Evolutionary conservation across 2,888 invertebrate species (phyloP).

Genomic region (Clostera curtula): DNA sequence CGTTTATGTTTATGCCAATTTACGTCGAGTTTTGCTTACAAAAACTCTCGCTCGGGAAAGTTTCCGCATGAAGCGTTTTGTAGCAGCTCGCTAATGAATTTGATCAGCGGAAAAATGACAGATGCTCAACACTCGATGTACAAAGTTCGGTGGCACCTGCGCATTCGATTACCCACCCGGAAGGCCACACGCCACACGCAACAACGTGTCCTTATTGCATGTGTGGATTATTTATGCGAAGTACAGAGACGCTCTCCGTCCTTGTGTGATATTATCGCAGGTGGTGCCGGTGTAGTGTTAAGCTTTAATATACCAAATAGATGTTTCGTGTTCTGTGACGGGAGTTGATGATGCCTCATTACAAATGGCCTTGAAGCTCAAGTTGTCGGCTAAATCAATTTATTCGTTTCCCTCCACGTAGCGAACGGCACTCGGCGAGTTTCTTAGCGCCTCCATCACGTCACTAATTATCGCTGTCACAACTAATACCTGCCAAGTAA

Average conservation of each 20-base stretch:
- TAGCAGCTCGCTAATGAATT: slow-evolving; percentile 24
- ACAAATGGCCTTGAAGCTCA: too few species aligned
- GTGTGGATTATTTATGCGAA: too few species aligned
- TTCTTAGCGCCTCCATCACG: neutral
- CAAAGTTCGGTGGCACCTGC: slow-evolving; percentile 2
- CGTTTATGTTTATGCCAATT: slow-evolving; percentile 2
- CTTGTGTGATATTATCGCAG: too few species aligned
- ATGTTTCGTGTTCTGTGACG: too few species aligned
- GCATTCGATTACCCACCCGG: too few species aligned
- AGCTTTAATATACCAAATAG: too few species aligned
- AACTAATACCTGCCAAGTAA: slow-evolving; percentile 8
- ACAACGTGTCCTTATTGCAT: too few species aligned
- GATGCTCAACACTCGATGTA: slow-evolving; percentile 7
- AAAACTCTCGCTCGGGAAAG: slow-evolving; percentile 13
- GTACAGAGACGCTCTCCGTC: too few species aligned
- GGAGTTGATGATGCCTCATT: too few species aligned
- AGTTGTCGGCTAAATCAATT: neutral
- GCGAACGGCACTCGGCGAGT: neutral
- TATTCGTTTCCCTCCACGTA: too few species aligned
- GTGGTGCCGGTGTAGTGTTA: too few species aligned
- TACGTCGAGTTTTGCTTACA: neutral
- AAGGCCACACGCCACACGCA: too few species aligned
- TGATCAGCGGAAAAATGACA: slow-evolving; percentile 14
- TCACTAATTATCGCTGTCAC: slow-evolving; percentile 7
- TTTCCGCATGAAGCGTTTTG: slow-evolving; percentile 18